A percentile compares a stretch with the other conserved stretches of the same genome.
phyloP scores from a whole-genome alignment of 2,888 invertebrate genomes.

The Xanthostigma xanthostigma region DNA sequence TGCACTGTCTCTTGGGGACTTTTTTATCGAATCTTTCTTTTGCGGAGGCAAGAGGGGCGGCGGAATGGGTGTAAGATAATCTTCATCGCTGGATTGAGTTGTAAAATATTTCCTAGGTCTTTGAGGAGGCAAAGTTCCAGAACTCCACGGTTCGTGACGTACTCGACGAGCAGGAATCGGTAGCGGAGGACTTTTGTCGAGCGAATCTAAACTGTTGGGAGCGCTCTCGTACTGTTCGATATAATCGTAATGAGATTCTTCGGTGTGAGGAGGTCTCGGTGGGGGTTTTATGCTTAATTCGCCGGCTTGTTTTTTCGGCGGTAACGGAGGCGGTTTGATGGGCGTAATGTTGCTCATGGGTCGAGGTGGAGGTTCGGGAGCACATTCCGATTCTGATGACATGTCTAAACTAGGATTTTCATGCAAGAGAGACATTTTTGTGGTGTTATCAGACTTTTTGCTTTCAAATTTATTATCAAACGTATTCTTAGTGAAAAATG shows the following conservation, averaged over 20 bases:
- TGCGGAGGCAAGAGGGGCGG: slow-evolving; percentile 33
- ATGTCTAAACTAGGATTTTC: slow-evolving; percentile 25
- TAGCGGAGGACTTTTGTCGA: slow-evolving; percentile 37
- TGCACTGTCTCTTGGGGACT: slow-evolving; percentile 8
- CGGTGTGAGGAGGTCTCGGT: slow-evolving; percentile 42
- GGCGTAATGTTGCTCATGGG: slow-evolving; percentile 39
- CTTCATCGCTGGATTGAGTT: slow-evolving; percentile 32
- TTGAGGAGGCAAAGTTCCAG: slow-evolving; percentile 26
- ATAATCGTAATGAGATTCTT: slow-evolving; percentile 37
- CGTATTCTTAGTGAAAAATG: slow-evolving; percentile 23
- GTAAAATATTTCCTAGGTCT: slow-evolving; percentile 23
- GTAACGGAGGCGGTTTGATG: slow-evolving; percentile 55
- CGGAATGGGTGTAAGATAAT: slow-evolving; percentile 51
- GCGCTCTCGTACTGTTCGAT: slow-evolving; percentile 31
- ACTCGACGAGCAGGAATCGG: slow-evolving; percentile 43
- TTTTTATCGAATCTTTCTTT: slow-evolving; percentile 16
- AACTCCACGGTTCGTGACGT: slow-evolving; percentile 29
- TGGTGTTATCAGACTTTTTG: background rate
- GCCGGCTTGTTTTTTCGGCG: slow-evolving; percentile 51
- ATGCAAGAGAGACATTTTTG: slow-evolving; percentile 17
- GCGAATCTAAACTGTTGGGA: slow-evolving; percentile 17
- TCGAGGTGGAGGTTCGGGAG: slow-evolving; percentile 54
- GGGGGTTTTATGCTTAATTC: slow-evolving; percentile 46
- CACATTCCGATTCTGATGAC: slow-evolving; percentile 27
- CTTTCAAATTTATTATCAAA: slow-evolving; percentile 24